Conservation (phyloP, 2,888 invertebrate genomes). For the Ochropacha duplaris region DNA sequence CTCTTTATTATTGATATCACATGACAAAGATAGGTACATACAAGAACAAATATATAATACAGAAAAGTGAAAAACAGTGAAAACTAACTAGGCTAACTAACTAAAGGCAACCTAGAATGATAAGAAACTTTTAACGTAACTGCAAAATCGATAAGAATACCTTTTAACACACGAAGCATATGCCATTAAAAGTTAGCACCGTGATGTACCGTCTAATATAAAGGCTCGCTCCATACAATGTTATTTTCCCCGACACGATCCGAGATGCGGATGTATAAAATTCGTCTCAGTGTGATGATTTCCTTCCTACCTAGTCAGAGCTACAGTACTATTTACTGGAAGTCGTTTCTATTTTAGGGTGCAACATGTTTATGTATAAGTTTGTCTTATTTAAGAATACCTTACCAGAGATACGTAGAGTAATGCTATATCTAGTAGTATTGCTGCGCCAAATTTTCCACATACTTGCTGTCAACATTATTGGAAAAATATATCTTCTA, state of each 20-base stretch:
- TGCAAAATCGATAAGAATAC: not conserved
- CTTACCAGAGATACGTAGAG: not conserved
- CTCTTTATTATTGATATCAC: too few relatives aligned
- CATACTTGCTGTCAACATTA: not conserved
- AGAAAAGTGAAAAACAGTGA: too few relatives aligned
- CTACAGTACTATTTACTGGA: not conserved
- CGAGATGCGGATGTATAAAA: not conserved
- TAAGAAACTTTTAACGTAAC: not conserved
- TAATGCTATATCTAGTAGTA: not conserved
- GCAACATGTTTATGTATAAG: not conserved
- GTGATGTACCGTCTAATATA: not conserved
- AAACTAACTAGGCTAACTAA: too few relatives aligned
- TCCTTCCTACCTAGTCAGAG: not conserved
- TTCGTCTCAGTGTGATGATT: not conserved
- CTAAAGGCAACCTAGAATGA: too few relatives aligned
- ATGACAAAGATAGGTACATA: too few relatives aligned
- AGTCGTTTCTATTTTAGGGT: not conserved
- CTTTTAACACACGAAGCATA: not conserved
- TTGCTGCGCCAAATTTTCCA: not conserved
- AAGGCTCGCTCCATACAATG: not conserved
- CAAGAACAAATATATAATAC: too few relatives aligned
- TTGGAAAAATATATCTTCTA: not conserved
- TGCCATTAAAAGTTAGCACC: not conserved
- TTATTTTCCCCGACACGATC: not conserved
- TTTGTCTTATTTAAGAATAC: not conserved